These are phyloP conservation scores for Zhengitettix transpicula DNA, from an alignment of 2,888 invertebrate species.

Conservation along the genomic window DNA sequence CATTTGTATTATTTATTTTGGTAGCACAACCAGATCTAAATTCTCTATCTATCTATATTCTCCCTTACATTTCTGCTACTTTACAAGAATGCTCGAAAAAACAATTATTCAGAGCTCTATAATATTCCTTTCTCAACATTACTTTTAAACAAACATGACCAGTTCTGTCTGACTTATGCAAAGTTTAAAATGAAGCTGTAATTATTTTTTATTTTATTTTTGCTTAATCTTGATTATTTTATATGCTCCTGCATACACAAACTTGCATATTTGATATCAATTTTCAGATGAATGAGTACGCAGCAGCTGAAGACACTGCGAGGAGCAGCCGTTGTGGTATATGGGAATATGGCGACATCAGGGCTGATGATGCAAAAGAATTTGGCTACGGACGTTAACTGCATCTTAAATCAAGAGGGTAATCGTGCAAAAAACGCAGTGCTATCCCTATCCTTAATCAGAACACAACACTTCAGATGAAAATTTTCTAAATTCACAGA, in stretches of 20 bases:
- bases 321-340: constrained; percentile 73
- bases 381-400: constrained; percentile 32
- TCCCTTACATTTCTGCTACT: no score
- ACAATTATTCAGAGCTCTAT: no score
- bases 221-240: background rate
- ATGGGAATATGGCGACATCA: constrained; percentile 99
- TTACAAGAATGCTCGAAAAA: no score
- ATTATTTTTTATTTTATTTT: background rate
- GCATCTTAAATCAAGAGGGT: background rate
- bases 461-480: no score
- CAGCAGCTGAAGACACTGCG: constrained; percentile 70
- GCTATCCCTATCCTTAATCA: no score
- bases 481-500: no score
- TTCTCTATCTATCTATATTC: no score
- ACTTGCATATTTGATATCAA: constrained; percentile 5
- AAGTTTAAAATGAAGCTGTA: constrained; percentile 2
- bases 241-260: background rate
- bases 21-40: no score
- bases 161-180: background rate
- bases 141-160: no score
- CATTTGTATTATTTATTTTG: no score
- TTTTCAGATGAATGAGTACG: constrained; percentile 55
- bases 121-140: no score
- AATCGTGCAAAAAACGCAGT: background rate
- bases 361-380: constrained; percentile 73